Evolutionary conservation across 2,113 vertebrate genomes (phyloP), one percentile per base, ranked within the genome.

Genomic region (Antennarius striatus): DNA sequence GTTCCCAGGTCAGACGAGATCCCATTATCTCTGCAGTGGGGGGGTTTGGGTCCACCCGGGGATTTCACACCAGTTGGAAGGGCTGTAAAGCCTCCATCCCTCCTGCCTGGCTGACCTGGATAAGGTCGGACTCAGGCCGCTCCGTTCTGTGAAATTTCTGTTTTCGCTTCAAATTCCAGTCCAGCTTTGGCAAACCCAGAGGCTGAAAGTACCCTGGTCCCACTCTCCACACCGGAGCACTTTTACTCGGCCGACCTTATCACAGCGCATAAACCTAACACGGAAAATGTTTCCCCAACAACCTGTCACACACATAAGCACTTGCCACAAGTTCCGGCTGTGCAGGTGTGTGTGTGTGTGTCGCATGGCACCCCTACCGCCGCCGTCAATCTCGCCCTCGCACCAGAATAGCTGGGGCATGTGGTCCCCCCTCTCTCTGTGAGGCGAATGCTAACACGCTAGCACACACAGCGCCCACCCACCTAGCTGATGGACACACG

Each of bases 311-410:
- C 81, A 85, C 75, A 79, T 54, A 73, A 66, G 65, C 79, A 63
- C 68, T 79, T 3, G 73, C 71, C 77, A 54, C 68, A 46, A 73
- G 77, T 86, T 63, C 77, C 22, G 36, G 61, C 16, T 50, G 17
- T 61, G 11, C 45, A n/a, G 52, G 30, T 49, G 53, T 57, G 65
- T 56, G 29, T 68, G 50, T 59, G 22, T 63, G 54, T 63, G 15
- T 48, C 39, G 72, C 57, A 70, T 81, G 78, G 73, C 73, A 47
- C 80, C 73, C 82, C 71, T 66, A 62, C 78, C 77, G 77, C 63
- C 16, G 80, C 84, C 81, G 84, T 86, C 86, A 85, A 73, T 87
- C 83, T 63, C 43, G 73, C 68, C 87, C 80, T 81, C 56, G 66
- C 79, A 77, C 64, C 77, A 73, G 79, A 86, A 85, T 74, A 77